phyloP scores from a whole-genome alignment of 2,888 invertebrate genomes.

The Trilocha varians region DNA sequence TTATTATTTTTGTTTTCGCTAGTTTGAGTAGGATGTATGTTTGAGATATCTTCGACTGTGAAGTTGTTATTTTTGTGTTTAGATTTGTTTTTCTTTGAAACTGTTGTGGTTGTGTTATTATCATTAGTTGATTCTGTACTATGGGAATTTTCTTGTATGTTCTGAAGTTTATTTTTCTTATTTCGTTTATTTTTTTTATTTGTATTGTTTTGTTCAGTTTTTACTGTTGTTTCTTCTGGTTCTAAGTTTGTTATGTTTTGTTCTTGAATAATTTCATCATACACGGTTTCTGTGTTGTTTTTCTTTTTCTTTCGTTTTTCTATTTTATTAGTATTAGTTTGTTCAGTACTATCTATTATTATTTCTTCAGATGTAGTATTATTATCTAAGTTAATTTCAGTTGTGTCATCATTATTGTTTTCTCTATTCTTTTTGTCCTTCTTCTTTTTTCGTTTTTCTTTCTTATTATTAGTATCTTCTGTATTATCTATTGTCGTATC shows the following conservation, averaged over 20 bases:
- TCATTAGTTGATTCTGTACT: slow-evolving; percentile 12
- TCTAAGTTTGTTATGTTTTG: no score
- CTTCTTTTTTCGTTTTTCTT: slow-evolving; percentile 13
- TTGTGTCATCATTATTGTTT: no score
- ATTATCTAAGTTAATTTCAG: no score
- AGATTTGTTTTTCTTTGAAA: slow-evolving; percentile 5
- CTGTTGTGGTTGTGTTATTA: no score
- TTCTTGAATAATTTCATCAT: slow-evolving; percentile 31
- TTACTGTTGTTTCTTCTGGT: slow-evolving; percentile 29
- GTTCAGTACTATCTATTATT: slow-evolving; percentile 1
- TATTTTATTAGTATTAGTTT: slow-evolving; percentile 7
- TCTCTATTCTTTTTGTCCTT: no score
- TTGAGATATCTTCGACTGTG: background rate
- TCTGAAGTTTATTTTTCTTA: slow-evolving; percentile 11
- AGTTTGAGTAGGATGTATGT: background rate
- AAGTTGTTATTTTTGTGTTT: slow-evolving; percentile 15
- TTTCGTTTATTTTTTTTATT: slow-evolving; percentile 18
- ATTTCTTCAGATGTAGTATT: no score
- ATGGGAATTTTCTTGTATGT: slow-evolving; percentile 6
- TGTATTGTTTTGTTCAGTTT: slow-evolving; percentile 12
- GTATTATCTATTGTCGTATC: slow-evolving; percentile 3
- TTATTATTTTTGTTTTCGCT: slow-evolving; percentile 25
- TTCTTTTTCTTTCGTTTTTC: slow-evolving; percentile 33
- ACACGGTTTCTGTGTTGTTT: slow-evolving; percentile 23
- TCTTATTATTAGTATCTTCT: slow-evolving; percentile 13